Percentiles rank a stretch among this genome's conserved stretches.
Evolutionary conservation across 2,113 vertebrate species (phyloP).

Genomic region (Romanogobio albipinnatus): DNA sequence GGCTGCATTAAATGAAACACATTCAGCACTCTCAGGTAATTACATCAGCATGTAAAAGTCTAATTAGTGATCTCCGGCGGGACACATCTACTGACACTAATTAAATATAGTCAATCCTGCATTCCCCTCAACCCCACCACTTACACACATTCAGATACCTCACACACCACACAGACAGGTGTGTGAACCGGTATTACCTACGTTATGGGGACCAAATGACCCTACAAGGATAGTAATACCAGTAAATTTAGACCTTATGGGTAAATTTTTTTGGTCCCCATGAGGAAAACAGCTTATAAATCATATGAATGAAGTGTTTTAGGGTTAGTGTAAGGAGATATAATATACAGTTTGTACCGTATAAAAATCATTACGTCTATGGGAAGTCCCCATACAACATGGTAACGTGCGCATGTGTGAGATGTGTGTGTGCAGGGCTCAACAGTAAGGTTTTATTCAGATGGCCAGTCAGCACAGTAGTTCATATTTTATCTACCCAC

Average conservation of each 20-base stretch:
- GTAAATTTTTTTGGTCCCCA: no score
- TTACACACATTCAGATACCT: constrained; percentile 9
- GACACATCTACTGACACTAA: constrained; percentile 79
- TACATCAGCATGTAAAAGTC: constrained; percentile 81
- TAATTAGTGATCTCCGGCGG: constrained; percentile 82
- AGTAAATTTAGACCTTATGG: no score
- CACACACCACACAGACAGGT: constrained; percentile 23
- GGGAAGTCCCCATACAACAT: constrained; percentile 11
- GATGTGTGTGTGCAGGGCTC: background rate
- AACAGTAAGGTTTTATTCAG: background rate
- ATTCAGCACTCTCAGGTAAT: constrained; percentile 71
- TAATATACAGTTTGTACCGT: no score
- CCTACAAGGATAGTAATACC: no score
- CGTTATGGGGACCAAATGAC: no score
- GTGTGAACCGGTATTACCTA: no score
- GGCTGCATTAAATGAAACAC: constrained; percentile 63
- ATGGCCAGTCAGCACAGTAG: background rate
- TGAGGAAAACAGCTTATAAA: no score
- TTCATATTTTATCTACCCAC: background rate
- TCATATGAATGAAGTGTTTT: no score
- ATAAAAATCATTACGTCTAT: no score
- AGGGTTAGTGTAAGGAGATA: no score
- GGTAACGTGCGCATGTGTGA: constrained; percentile 21
- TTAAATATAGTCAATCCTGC: constrained; percentile 81
- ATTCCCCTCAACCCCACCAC: constrained; percentile 62